Percentiles rank a stretch among this genome's conserved stretches.
Conservation (phyloP, 2,888 invertebrate genomes). For the Pammene aurita region DNA sequence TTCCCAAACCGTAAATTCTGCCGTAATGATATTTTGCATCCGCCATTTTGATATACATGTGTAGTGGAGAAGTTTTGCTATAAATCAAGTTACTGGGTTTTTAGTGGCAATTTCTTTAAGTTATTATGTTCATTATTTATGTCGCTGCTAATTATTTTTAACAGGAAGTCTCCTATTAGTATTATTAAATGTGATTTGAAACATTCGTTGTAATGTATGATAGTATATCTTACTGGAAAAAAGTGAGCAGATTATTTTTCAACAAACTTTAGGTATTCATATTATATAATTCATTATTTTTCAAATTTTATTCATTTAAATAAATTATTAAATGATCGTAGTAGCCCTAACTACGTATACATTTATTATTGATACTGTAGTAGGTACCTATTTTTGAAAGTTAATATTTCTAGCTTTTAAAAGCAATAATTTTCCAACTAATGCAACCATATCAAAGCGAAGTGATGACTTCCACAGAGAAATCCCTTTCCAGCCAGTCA, state of each 20-base stretch:
- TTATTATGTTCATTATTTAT: background rate
- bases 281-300: too few relatives aligned
- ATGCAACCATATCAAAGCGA: constrained; percentile 16
- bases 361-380: too few relatives aligned
- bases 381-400: too few relatives aligned
- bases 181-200: too few relatives aligned
- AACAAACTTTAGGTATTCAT: too few relatives aligned
- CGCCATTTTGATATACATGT: constrained; percentile 53
- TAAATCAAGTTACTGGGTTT: constrained; percentile 24
- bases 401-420: background rate
- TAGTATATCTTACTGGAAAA: too few relatives aligned
- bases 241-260: too few relatives aligned
- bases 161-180: too few relatives aligned
- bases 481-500: constrained; percentile 39
- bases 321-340: too few relatives aligned
- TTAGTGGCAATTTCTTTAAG: constrained; percentile 7
- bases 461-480: constrained; percentile 28
- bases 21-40: constrained; percentile 77
- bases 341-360: too few relatives aligned
- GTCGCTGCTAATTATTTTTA: background rate
- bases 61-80: constrained; percentile 20
- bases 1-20: constrained; percentile 79
- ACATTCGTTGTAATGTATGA: too few relatives aligned
- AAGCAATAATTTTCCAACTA: background rate
- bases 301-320: too few relatives aligned